phyloP scores from a whole-genome alignment of 2,113 vertebrate species.

The Sprattus sprattus region DNA sequence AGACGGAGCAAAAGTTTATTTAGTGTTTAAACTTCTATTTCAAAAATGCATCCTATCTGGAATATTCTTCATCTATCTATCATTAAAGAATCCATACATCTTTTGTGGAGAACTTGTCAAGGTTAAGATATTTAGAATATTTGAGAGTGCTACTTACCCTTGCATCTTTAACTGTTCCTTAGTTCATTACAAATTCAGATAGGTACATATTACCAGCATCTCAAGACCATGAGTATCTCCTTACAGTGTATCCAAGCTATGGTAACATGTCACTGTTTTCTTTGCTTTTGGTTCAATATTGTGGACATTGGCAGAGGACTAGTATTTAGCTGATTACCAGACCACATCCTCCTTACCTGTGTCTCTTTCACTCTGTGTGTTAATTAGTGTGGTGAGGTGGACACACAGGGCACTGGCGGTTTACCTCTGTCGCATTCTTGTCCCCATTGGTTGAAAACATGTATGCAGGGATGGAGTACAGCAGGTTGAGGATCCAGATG shows the following conservation, averaged over 20 bases:
- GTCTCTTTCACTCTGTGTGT: background rate
- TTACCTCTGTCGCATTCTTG: constrained; percentile 70
- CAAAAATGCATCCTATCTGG: too few species aligned
- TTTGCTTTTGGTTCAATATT: too few species aligned
- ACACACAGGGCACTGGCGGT: background rate
- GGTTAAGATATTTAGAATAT: background rate
- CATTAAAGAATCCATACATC: background rate
- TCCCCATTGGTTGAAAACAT: constrained; percentile 65
- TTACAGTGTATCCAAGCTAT: too few species aligned
- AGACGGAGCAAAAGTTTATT: background rate
- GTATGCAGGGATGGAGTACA: constrained; percentile 73
- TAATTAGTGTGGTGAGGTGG: background rate
- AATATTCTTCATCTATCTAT: too few species aligned
- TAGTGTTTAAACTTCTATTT: background rate
- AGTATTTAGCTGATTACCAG: too few species aligned
- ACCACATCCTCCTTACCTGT: too few species aligned
- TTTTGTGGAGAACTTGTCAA: background rate
- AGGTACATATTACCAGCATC: background rate
- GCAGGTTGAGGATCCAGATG: constrained; percentile 68
- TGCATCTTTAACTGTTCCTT: background rate
- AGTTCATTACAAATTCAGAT: background rate
- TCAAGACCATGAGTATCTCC: background rate
- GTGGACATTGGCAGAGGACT: too few species aligned
- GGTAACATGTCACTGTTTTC: too few species aligned
- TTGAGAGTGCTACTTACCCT: background rate